These are phyloP conservation scores for Diphyllodes magnificus DNA, from an alignment of 2,113 vertebrate genomes.

Conservation along the genomic window DNA sequence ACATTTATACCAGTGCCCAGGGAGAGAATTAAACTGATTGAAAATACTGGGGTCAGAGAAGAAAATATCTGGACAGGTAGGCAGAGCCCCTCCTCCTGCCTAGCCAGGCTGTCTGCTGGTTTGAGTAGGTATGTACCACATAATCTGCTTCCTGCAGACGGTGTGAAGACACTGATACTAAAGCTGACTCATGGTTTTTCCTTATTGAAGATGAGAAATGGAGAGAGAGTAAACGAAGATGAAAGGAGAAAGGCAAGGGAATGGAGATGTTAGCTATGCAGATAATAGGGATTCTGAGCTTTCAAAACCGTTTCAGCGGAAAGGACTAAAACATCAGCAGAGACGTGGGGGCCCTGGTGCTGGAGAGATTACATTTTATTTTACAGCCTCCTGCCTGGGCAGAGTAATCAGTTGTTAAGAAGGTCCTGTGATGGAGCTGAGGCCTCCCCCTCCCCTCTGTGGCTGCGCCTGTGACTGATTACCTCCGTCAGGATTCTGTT, in stretches of 20 bases:
- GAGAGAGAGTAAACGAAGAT: slow-evolving; percentile 10
- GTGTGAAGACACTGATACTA: neutral
- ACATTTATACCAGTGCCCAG: neutral
- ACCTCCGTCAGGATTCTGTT: neutral
- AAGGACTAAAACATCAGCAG: neutral
- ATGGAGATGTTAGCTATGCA: slow-evolving; percentile 44
- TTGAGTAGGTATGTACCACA: neutral
- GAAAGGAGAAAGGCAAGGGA: slow-evolving; percentile 27
- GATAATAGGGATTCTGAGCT: neutral
- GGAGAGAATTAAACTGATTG: neutral
- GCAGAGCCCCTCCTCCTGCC: slow-evolving; percentile 1
- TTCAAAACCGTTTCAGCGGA: neutral
- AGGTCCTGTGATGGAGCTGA: neutral
- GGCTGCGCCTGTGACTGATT: neutral
- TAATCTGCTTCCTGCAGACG: slow-evolving; percentile 43
- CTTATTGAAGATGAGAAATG: slow-evolving; percentile 32
- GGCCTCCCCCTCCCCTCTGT: neutral
- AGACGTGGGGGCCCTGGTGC: neutral
- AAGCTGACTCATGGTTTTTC: slow-evolving; percentile 24
- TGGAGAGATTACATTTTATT: neutral
- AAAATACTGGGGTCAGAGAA: neutral
- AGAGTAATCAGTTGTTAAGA: slow-evolving; percentile 3
- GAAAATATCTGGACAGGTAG: neutral
- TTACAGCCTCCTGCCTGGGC: neutral
- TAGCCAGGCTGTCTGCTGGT: neutral